Evolutionary conservation across 2,113 vertebrate species (phyloP).

Genomic region (Hassar affinis): DNA sequence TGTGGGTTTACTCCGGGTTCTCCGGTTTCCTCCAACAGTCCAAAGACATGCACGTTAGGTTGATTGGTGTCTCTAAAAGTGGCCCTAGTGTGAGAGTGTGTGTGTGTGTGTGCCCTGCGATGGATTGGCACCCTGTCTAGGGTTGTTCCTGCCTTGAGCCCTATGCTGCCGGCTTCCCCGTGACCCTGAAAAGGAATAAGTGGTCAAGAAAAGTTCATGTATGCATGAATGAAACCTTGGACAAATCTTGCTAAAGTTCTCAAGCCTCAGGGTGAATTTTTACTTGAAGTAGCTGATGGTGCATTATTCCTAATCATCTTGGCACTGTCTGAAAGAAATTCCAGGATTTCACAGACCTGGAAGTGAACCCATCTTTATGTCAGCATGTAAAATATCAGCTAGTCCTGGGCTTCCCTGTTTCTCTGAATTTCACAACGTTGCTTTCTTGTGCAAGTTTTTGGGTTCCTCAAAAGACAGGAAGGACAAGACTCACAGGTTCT

Average conservation of each 20-base stretch:
- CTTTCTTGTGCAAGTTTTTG: background rate
- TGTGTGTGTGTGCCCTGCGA: too few relatives aligned
- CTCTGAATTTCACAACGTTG: background rate
- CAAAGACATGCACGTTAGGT: too few relatives aligned
- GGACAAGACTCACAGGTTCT: background rate
- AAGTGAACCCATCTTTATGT: background rate
- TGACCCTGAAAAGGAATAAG: too few relatives aligned
- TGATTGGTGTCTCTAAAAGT: too few relatives aligned
- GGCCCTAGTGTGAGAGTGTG: too few relatives aligned
- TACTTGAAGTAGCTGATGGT: background rate
- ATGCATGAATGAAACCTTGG: too few relatives aligned
- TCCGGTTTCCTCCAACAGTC: too few relatives aligned
- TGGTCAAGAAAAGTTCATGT: too few relatives aligned
- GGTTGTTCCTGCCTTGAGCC: too few relatives aligned
- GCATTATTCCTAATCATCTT: background rate
- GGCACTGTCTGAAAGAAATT: background rate
- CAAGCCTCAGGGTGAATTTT: background rate
- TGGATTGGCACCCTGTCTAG: too few relatives aligned
- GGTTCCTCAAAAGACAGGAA: conserved; percentile 18
- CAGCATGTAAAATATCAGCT: background rate
- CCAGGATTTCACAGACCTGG: background rate
- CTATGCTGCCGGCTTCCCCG: too few relatives aligned
- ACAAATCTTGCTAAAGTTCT: background rate
- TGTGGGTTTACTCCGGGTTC: too few relatives aligned
- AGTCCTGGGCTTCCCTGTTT: background rate